Base-by-base conservation (phyloP, 2,888 invertebrate genomes). In the Chymomyza fuscimana region DNA sequence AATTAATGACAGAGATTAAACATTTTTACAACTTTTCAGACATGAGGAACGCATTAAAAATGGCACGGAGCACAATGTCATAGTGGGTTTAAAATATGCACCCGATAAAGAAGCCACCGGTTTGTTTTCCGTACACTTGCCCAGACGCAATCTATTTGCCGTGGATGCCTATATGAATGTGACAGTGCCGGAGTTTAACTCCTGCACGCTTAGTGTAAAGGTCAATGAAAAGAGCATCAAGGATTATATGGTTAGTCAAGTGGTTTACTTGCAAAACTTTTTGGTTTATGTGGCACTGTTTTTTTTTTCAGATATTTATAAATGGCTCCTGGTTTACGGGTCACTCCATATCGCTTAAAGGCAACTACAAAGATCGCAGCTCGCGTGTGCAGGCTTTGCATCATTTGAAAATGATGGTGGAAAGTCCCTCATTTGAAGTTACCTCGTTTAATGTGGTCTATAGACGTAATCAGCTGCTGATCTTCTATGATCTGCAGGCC, bases 291-390 rank as follows among this genome's bases (percentile, higher is more conserved):
- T 36, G 9, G n/a, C 15, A 19, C 2, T 40, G 46, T n/a, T 2
- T 32, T 52, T 1, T 1, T 40, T 16, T 66, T 16, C 81, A 96
- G 96, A 92, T 96, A 32, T 95, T 95, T 81, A 93, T 96, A 52
- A 93, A 93, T 36, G 96, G 96, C 0, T 93, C 95, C 0, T 97
- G 96, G 96, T 96, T 97, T 89, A 96, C 96, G 60, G 96, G 96
- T 0, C 92, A 92, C 67, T 89, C 91, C 0, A 84, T 96, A 75
- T 94, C 94, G 58, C 92, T 95, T 1, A 94, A 94, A 76, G 96
- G 96, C 0, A 93, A 94, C 1, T 97, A 96, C 89, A 94, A 95
- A 78, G 96, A 97, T 89, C 94, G 94, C 81, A 96, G 96, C 0
- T 94, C 94, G 5, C 92, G 94, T 0, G 93, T 94, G 22, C 94